Base-by-base conservation (phyloP, 2,797 vertebrate species). In the Sebastes itinus region DNA sequence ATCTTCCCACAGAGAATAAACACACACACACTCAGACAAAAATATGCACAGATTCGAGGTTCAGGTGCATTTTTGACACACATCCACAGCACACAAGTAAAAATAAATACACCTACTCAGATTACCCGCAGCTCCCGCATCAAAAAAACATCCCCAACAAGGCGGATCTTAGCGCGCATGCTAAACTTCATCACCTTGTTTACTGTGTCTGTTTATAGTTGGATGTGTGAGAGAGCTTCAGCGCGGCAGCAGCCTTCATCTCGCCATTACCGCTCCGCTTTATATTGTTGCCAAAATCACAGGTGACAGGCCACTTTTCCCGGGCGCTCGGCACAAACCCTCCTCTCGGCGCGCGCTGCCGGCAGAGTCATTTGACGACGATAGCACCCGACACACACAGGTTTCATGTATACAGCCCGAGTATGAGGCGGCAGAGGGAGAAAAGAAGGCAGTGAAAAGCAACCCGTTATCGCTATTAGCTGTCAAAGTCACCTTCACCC, bases 241-340 rank as follows among this genome's bases (percentile, higher is more conserved):
- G 76, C 46, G 63, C 27, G 2, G 54, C 82, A 60, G 86, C 84
- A 65, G 87, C 88, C 93, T 94, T 92, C 89, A 91, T 94, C 90
- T 86, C 82, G 92, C 96, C 92, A 92, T 96, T 95, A 95, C 92
- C 62, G 87, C 89, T 83, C 83, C 61, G 91, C 91, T 95, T 95
- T 88, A 91, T 93, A 91, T 84, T 77, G 90, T 82, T 90, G 93
- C 91, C 94, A 94, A 95, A 95, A 97, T 96, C 95, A 96, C 91
- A 94, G 92, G 92, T 95, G 96, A 97, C 95, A 96, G 96, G 92
- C 92, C 96, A 95, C 95, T 96, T 96, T 96, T 96, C 93, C 89
- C 81, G 54, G 83, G 86, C 83, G 91, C 91, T 78, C 87, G 77
- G 79, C 92, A 90, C 88, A 92, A 95, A 93, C 91, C 90, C 25